Base-by-base conservation (phyloP, 2,888 invertebrate genomes). In the Dasysyrphus albostriatus region DNA sequence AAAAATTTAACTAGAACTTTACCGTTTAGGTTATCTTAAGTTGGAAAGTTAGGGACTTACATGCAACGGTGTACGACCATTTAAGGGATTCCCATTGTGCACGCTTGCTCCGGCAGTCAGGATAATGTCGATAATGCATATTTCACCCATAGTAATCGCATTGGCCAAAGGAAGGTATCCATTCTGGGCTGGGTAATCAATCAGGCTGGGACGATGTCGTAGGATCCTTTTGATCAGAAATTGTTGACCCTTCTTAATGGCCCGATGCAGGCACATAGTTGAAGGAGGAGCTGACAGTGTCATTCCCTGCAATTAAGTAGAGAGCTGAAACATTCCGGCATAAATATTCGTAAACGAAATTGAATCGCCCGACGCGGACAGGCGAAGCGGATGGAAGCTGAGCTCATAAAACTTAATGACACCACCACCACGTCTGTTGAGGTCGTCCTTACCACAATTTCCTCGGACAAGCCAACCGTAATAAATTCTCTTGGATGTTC, bases 201-300 rank as follows among this genome's bases (percentile, higher is more conserved):
- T 89, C 54, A 92, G 88, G 72, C 89, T 90, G 14, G 91, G 91
- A 1, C 91, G 90, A 9, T 90, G 90, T 16, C 90, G 91, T 39
- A 93, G 76, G 85, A 92, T 91, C 47, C 92, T 90, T 67, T 92
- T 93, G 14, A 92, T 91, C 84, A 93, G 88, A 88, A 92, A 92
- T 39, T 92, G 91, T 78, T 92, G 92, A 7, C 91, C 91, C 79
- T 92, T 92, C 73, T 89, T 91, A 56, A 93, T 92, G 82, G 93
- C 92, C 7, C 92, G 91, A 84, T 91, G 90, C 72, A 92, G 88
- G 72, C 90, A 90, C 49, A 90, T 89, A 2, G 91, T 90, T 19
- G 92, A 90, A 1, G 92, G 92, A 70, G 89, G 88, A 1, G 90
- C 88, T 1, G 92, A 89, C 32, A 90, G 88, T 3, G 92, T 92